A percentile compares a stretch with the other conserved stretches of the same genome.
Conservation (phyloP, 2,797 vertebrate genomes). For the Crocidura indochinensis region DNA sequence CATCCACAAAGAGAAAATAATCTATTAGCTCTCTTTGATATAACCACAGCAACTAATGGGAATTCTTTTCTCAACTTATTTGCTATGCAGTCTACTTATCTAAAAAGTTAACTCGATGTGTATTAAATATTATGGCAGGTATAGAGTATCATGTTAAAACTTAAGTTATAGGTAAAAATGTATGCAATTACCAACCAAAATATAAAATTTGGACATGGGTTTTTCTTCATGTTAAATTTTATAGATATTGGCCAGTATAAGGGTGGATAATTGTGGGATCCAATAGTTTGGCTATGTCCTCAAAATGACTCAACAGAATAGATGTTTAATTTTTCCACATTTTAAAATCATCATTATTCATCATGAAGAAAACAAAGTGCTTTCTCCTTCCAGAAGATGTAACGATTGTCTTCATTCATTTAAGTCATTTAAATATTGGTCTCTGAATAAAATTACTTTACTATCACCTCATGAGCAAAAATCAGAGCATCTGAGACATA, state of each 20-base stretch:
- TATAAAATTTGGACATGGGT: neutral
- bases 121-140: neutral
- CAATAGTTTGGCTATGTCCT: neutral
- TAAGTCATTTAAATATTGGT: constrained; percentile 65
- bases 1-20: neutral
- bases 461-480: constrained; percentile 14
- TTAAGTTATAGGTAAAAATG: constrained; percentile 43
- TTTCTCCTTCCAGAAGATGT: constrained; percentile 46
- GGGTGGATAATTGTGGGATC: neutral
- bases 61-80: neutral
- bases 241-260: neutral
- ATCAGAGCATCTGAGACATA: neutral
- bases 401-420: constrained; percentile 52
- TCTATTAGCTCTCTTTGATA: neutral
- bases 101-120: neutral
- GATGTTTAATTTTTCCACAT: too few species aligned
- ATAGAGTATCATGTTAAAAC: constrained; percentile 28
- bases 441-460: constrained; percentile 57
- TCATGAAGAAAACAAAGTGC: neutral
- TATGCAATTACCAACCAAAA: neutral
- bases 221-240: constrained; percentile 2
- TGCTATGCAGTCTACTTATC: neutral
- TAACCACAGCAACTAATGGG: neutral
- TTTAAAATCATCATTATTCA: too few species aligned
- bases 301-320: neutral